phyloP scores from a whole-genome alignment of 1,140 invertebrate species.

The Calliphora vicina region DNA sequence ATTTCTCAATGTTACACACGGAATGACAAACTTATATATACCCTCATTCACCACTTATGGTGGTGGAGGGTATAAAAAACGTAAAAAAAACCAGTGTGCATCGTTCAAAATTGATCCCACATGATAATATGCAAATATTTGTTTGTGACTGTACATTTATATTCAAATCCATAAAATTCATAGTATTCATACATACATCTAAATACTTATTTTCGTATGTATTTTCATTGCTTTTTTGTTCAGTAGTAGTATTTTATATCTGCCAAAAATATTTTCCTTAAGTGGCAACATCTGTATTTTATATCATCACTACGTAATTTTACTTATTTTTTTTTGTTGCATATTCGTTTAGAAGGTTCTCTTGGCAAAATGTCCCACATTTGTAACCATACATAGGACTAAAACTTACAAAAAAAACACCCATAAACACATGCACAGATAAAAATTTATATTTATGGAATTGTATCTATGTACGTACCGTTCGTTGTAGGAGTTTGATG shows the following conservation, averaged over 20 bases:
- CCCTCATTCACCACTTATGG: too few species aligned
- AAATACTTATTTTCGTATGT: neutral
- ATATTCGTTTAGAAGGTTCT: neutral
- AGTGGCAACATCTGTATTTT: slow-evolving; percentile 29
- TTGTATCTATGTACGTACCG: neutral
- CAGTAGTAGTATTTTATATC: neutral
- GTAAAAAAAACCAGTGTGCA: too few species aligned
- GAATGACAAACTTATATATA: too few species aligned
- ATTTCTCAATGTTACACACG: too few species aligned
- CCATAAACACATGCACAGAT: neutral
- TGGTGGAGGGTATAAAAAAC: too few species aligned
- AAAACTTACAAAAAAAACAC: neutral
- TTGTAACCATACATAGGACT: neutral
- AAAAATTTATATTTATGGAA: neutral
- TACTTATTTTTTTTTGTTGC: neutral
- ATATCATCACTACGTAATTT: neutral
- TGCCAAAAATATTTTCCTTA: slow-evolving; percentile 8
- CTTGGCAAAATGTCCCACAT: slow-evolving; percentile 18
- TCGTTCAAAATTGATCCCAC: too few species aligned
- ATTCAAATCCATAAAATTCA: neutral
- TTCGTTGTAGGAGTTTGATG: neutral
- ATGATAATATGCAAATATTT: neutral
- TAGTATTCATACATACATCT: neutral
- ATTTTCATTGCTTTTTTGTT: neutral
- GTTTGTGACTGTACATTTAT: neutral